Percentiles rank a stretch among this genome's conserved stretches.
phyloP scores from a whole-genome alignment of 2,888 invertebrate species.

The Sesamia inferens region DNA sequence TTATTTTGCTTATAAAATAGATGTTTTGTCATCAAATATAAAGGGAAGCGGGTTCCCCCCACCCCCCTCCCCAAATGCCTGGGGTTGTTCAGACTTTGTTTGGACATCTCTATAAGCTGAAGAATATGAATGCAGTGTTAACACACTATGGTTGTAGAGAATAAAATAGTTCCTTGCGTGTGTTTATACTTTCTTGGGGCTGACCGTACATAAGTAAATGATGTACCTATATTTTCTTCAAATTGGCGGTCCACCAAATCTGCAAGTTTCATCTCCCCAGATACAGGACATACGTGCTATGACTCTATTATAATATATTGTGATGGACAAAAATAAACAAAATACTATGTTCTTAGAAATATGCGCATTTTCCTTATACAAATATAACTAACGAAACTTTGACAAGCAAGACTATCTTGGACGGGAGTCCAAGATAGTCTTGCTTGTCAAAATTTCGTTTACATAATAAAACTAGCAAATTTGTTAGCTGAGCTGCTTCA shows the following conservation, averaged over 20 bases:
- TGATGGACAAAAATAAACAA: constrained; percentile 36
- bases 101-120: too few relatives aligned
- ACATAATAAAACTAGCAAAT: not conserved
- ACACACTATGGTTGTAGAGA: not conserved
- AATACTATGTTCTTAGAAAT: constrained; percentile 20
- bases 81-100: too few relatives aligned
- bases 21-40: not conserved
- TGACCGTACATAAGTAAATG: constrained; percentile 40
- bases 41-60: too few relatives aligned
- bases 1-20: not conserved
- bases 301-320: constrained; percentile 61
- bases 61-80: too few relatives aligned
- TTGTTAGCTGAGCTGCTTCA: not conserved
- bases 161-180: not conserved
- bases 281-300: constrained; percentile 67
- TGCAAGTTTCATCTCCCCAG: constrained; percentile 68
- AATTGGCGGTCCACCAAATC: constrained; percentile 66
- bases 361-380: constrained; percentile 43
- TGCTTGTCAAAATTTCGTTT: constrained; percentile 7
- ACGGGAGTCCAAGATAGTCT: constrained; percentile 6
- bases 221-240: constrained; percentile 52
- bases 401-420: constrained; percentile 4
- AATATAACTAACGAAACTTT: constrained; percentile 11
- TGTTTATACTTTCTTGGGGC: not conserved
- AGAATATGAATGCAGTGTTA: not conserved